Evolutionary conservation across 2,113 vertebrate genomes (phyloP), one percentile per base, ranked within the genome.

Genomic region (Desmodus rotundus): DNA sequence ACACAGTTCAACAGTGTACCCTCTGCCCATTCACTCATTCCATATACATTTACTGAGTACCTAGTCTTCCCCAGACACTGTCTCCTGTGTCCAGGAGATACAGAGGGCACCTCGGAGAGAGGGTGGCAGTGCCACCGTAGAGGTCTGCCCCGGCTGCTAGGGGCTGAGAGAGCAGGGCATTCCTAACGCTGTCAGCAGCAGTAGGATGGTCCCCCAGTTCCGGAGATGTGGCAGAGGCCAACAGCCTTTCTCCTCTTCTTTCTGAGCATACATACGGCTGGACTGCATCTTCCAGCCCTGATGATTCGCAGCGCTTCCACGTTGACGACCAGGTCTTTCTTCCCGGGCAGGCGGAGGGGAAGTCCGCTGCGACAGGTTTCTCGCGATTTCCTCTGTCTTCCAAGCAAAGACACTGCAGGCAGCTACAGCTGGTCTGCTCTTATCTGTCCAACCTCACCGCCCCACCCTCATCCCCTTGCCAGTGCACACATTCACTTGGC

Each of bases 401-500:
- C 22, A 52, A 78, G 50, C 14, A 61, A 65, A 87, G 38, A 76
- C 77, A 43, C 50, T 52, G 33, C n/a, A 52, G 54, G 78, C 38
- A 31, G 31, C 81, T 84, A 63, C 1, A 77, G 56, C n/a, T 76
- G 50, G n/a, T 12, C 22, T 41, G 10, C 38, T 61, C 28, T 91
- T 50, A 56, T 14, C 50, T 41, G 36, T 85, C 67, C 77, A 13
- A 50, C 26, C 31, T 65, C 31, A 15, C 33, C 65, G 19, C 20
- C 17, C n/a, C 54, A 12, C 3, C 43, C 20, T 63, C 50, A n/a
- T 3, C 14, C 17, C 38, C 47, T 54, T 28, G 4, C 33, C 24
- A 36, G 41, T 1, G 3, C 4, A 11, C 33, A 68, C 1, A 14
- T 20, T 26, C 17, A 33, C 22, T 12, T 0, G 5, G 4, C 43